Percentiles rank a stretch among this genome's conserved stretches.
phyloP scores from a whole-genome alignment of 2,113 vertebrate species.

The Natator depressus region DNA sequence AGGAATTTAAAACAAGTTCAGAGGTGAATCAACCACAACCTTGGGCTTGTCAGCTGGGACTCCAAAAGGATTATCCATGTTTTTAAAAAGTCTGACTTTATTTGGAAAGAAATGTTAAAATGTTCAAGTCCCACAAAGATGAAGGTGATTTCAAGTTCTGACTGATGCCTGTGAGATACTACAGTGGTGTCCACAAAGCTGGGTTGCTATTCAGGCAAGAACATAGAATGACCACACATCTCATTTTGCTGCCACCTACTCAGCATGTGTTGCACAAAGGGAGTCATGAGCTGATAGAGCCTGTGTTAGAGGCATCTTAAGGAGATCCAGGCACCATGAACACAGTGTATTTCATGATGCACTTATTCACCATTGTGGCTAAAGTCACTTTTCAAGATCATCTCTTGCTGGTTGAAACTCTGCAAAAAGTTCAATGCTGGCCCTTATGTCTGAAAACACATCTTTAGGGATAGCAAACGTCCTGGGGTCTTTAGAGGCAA shows the following conservation, averaged over 20 bases:
- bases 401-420: not conserved
- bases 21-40: fast-evolving
- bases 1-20: not conserved
- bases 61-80: not conserved
- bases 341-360: not conserved
- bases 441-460: not conserved
- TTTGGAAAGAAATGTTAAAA: not conserved
- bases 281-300: not conserved
- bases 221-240: not conserved
- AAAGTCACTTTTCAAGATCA: not conserved
- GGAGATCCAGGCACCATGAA: not conserved
- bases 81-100: not conserved
- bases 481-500: not conserved
- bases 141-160: not conserved
- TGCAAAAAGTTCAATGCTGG: not conserved
- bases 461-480: not conserved
- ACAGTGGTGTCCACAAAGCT: not conserved
- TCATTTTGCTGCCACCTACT: not conserved
- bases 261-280: not conserved
- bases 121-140: not conserved
- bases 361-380: not conserved
- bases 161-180: not conserved
- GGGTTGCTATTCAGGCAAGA: not conserved
- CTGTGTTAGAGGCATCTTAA: not conserved
- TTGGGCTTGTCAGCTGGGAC: not conserved